Evolutionary conservation across 1,140 invertebrate species (phyloP).

Genomic region (Tachypleus tridentatus): DNA sequence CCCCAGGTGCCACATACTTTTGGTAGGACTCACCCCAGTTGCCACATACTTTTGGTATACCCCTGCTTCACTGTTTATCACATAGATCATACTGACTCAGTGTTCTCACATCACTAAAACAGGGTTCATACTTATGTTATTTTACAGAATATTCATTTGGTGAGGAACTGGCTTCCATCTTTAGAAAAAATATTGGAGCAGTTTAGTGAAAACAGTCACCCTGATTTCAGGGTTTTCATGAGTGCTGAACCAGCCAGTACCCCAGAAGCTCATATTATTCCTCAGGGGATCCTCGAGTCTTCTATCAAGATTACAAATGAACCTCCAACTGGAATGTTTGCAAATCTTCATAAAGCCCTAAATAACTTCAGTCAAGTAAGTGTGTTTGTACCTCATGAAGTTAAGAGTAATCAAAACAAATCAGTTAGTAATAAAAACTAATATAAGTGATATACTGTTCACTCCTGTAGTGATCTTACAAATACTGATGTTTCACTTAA

Average conservation of each 20-base stretch:
- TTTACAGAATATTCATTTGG: conserved; percentile 83
- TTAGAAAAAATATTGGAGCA: conserved; percentile 85
- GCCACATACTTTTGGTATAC: too few relatives aligned
- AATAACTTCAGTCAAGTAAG: conserved; percentile 71
- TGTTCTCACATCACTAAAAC: too few relatives aligned
- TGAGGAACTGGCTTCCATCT: conserved; percentile 80
- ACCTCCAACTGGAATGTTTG: conserved; percentile 90
- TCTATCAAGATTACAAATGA: conserved; percentile 97
- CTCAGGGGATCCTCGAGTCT: conserved; percentile 78
- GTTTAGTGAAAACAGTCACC: conserved; percentile 48
- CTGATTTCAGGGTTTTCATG: conserved; percentile 76
- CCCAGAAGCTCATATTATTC: conserved; percentile 30
- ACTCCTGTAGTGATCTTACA: too few relatives aligned
- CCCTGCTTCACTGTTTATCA: too few relatives aligned
- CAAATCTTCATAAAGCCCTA: conserved; percentile 88
- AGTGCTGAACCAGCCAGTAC: conserved; percentile 83
- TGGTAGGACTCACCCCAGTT: too few relatives aligned
- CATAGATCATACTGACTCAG: too few relatives aligned
- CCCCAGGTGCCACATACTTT: too few relatives aligned
- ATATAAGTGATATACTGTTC: too few relatives aligned
- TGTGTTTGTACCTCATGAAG: too few relatives aligned
- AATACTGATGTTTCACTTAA: too few relatives aligned
- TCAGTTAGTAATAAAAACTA: too few relatives aligned
- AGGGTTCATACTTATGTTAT: not conserved
- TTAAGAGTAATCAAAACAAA: too few relatives aligned